These are phyloP conservation scores for human (Homo sapiens) DNA, from an alignment of 2,113 vertebrate genomes.

Conservation along the genomic window DNA sequence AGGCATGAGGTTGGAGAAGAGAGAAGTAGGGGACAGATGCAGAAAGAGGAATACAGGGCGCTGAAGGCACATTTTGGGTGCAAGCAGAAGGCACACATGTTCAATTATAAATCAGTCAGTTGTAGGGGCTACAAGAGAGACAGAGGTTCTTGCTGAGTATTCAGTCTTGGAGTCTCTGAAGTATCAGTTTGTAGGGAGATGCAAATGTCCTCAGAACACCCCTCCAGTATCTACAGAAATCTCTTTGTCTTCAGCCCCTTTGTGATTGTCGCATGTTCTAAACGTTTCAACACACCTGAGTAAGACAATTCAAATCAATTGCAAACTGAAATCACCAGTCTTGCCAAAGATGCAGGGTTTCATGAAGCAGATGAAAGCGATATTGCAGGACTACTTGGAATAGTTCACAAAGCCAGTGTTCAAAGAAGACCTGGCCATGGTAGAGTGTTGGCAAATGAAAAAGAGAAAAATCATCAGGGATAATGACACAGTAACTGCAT, in stretches of 20 bases:
- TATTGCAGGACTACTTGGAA: not conserved
- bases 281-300: not conserved
- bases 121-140: not conserved
- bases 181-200: not conserved
- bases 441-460: not conserved
- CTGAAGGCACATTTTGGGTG: not conserved
- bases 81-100: not conserved
- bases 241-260: not conserved
- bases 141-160: not conserved
- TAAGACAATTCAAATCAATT: not conserved
- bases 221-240: too few relatives aligned
- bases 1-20: not conserved
- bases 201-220: not conserved
- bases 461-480: not conserved
- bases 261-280: too few relatives aligned
- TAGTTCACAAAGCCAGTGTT: not conserved
- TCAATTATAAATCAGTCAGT: not conserved
- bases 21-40: not conserved
- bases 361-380: not conserved
- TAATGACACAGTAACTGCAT: not conserved
- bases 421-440: not conserved
- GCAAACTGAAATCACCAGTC: not conserved
- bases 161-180: not conserved
- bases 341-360: not conserved
- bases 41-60: rapidly evolving